phyloP scores from a whole-genome alignment of 2,113 vertebrate species.

The Hoplias malabaricus region DNA sequence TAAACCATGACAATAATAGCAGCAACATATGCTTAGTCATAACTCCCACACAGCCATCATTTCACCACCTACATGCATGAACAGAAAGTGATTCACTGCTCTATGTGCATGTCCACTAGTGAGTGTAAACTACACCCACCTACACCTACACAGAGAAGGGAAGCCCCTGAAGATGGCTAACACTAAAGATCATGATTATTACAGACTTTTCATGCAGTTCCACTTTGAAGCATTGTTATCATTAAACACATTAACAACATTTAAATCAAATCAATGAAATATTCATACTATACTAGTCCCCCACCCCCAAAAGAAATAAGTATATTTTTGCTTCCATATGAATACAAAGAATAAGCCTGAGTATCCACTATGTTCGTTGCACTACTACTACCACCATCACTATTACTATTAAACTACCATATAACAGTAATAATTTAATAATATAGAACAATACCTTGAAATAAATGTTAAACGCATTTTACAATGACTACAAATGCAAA shows the following conservation, averaged over 20 bases:
- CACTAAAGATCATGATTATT: neutral
- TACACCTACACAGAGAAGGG: neutral
- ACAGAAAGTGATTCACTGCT: constrained; percentile 5
- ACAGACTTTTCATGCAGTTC: neutral
- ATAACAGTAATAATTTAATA: too few relatives aligned
- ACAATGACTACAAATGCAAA: neutral
- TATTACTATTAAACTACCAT: too few relatives aligned
- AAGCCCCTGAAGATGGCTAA: neutral
- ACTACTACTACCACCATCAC: too few relatives aligned
- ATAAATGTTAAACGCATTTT: neutral
- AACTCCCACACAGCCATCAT: constrained; percentile 19
- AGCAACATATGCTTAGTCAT: constrained; percentile 26
- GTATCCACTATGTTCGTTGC: too few relatives aligned
- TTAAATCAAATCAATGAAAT: too few relatives aligned
- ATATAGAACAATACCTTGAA: too few relatives aligned
- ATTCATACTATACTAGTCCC: too few relatives aligned
- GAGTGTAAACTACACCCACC: neutral
- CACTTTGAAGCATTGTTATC: neutral
- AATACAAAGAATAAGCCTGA: too few relatives aligned
- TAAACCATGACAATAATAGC: constrained; percentile 22
- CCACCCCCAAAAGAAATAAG: too few relatives aligned
- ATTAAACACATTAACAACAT: too few relatives aligned
- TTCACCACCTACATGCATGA: constrained; percentile 1
- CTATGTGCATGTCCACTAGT: neutral
- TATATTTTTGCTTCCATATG: too few relatives aligned